Evolutionary conservation across 2,888 invertebrate species (phyloP), one percentile per base, ranked within the genome.

Genomic region (Nysson spinosus): DNA sequence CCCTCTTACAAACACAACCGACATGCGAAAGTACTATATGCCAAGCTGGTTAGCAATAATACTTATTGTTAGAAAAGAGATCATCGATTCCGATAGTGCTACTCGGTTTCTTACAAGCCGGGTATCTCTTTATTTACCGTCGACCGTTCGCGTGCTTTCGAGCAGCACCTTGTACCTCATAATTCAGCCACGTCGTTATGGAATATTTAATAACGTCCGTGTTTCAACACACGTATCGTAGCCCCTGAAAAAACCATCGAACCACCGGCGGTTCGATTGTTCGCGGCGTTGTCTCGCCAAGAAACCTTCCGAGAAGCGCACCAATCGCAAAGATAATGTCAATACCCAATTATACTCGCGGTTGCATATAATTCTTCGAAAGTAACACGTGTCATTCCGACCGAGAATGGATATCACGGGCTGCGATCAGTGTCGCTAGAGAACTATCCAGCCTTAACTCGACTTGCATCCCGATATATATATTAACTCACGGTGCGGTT

Each of bases 61-160:
- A 67, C 60, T 58, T n/a, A n/a, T n/a, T n/a, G n/a, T n/a, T 66
- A 54, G 67, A 66, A 47, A 61, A 30, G 67, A 61, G 67, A 68
- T 68, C 67, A 68, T 68, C 67, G 67, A 68, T 68, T 61, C 44
- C 43, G 67, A 68, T 68, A 68, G 37, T 46, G 67, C 30, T 66
- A 50, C 60, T 60, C 67, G 50, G 32, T 54, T 60, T 66, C 39
- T 54, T 40, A 47, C 52, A 46, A 50, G 54, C 49, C 60, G 52
- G 54, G 66, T 66, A 67, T 51, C 67, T 67, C 67, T 67, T 67
- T 67, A 67, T 67, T 67, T 67, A 50, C 67, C 50, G 67, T 32
- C 67, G 67, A 66, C 60, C 66, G 67, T 60, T 67, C 67, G 60
- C 67, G 55, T 40, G 67, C 60, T 67, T 67, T 49, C 67, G 66